These are phyloP conservation scores for Melipona quadrifasciata DNA, from an alignment of 1,140 invertebrate species.

Conservation along the genomic window DNA sequence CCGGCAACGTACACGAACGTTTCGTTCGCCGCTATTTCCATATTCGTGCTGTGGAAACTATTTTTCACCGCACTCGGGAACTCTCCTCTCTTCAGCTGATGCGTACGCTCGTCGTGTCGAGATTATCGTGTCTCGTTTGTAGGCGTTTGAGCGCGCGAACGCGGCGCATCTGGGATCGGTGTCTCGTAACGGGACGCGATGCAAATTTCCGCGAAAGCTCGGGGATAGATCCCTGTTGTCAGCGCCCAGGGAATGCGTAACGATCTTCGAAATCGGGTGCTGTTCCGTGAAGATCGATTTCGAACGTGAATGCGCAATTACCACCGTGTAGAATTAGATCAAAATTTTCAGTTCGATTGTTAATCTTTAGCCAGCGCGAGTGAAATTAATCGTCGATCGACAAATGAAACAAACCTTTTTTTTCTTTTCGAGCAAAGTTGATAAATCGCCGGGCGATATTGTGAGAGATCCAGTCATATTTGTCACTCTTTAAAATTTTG, in stretches of 20 bases:
- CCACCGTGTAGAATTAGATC: no score
- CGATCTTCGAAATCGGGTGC: not conserved
- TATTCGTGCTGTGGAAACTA: conserved; percentile 29
- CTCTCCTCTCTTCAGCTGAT: not conserved
- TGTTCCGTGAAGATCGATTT: not conserved
- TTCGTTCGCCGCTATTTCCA: conserved; percentile 30
- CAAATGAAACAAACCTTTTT: no score
- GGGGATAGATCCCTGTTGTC: conserved; percentile 24
- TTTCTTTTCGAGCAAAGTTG: no score
- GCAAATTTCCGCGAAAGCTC: conserved; percentile 40
- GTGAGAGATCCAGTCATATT: no score
- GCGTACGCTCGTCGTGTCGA: conserved; percentile 2
- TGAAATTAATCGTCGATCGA: no score
- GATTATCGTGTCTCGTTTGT: conserved; percentile 37
- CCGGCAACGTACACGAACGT: not conserved
- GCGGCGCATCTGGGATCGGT: conserved; percentile 36
- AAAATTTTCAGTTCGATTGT: no score
- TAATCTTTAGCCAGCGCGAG: no score
- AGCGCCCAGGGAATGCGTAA: not conserved
- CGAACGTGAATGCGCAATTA: no score
- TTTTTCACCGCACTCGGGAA: not conserved
- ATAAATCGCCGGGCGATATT: no score
- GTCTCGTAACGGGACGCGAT: conserved; percentile 43
- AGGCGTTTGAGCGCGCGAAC: conserved; percentile 24
- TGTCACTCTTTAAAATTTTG: no score